Base-by-base conservation (phyloP, 2,113 vertebrate genomes). In the Phalacrocorax brasilianus region DNA sequence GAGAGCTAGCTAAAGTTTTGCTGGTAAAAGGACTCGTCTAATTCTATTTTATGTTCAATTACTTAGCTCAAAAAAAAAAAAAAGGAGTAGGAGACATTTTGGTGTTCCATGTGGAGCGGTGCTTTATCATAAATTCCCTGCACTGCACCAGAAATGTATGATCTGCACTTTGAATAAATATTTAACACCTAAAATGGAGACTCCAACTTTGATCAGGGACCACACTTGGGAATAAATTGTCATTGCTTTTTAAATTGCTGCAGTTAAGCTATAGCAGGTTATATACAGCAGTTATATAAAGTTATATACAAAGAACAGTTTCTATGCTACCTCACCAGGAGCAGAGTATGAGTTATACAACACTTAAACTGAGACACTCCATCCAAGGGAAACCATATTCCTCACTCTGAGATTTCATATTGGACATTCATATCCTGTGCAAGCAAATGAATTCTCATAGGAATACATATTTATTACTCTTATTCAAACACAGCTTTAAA, bases 191-290 rank as follows among this genome's bases (percentile, higher is more conserved):
- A 92, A 81, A 97, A 97, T 91, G 83, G 90, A 91, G 82, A 94
- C 81, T 88, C 95, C 92, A 62, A 53, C 38, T 86, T 94, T 96
- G 95, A 97, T 96, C 93, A 94, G 95, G 58, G 93, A 95, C 82
- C 78, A 88, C 84, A 91, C 96, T 95, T 89, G 88, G 91, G 96
- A 97, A 97, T 96, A 97, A 98, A 97, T 96, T 96, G 97, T 95
- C 93, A 94, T 62, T 95, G 75, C 62, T 93, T 97, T 97, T 95
- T 96, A 96, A 97, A 98, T 97, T 93, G 96, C 82, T 95, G 85
- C 96, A 97, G 97, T 98, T 98, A 97, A 95, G 81, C 70, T 85
- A 79, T n/a, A 96, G 91, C 74, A 95, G 87, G 77, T 85, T 95
- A 95, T 91, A 89, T 85, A 96, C 94, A 87, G 84, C 70, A 68